Percentiles rank a stretch among this genome's conserved stretches.
Conservation (phyloP, 1,140 invertebrate genomes). For the Atta cephalotes region DNA sequence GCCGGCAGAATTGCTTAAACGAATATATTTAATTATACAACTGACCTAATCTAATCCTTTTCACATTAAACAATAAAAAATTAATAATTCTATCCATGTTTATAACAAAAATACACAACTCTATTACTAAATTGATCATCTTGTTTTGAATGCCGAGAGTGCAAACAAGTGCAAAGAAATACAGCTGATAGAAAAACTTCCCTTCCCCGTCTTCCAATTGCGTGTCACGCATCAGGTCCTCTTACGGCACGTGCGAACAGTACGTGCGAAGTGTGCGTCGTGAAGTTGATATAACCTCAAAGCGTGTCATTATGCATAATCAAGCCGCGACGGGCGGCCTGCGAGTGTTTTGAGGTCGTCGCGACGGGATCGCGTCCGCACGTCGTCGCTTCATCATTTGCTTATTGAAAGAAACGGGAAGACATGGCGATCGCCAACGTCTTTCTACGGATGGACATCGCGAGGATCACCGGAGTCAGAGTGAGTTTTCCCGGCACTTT, state of each 20-base stretch:
- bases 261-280: slow-evolving; percentile 48
- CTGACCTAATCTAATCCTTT: too few relatives aligned
- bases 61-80: too few relatives aligned
- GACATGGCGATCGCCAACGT: slow-evolving; percentile 79
- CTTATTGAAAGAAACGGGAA: not conserved
- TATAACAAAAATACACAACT: not conserved
- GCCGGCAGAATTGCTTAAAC: too few relatives aligned
- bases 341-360: slow-evolving; percentile 58
- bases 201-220: not conserved
- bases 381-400: not conserved
- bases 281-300: slow-evolving; percentile 69
- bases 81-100: too few relatives aligned
- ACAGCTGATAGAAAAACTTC: not conserved
- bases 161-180: not conserved
- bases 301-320: slow-evolving; percentile 68
- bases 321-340: slow-evolving; percentile 50
- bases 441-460: slow-evolving; percentile 74
- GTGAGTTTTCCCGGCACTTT: slow-evolving; percentile 73
- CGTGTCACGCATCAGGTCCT: slow-evolving; percentile 45
- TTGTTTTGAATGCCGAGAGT: not conserved
- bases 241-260: slow-evolving; percentile 72
- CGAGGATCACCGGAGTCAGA: slow-evolving; percentile 76
- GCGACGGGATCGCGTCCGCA: slow-evolving; percentile 11
- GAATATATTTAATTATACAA: too few relatives aligned
- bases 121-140: not conserved